Base-by-base conservation (phyloP, 2,113 vertebrate genomes). In the Gobio gobio region DNA sequence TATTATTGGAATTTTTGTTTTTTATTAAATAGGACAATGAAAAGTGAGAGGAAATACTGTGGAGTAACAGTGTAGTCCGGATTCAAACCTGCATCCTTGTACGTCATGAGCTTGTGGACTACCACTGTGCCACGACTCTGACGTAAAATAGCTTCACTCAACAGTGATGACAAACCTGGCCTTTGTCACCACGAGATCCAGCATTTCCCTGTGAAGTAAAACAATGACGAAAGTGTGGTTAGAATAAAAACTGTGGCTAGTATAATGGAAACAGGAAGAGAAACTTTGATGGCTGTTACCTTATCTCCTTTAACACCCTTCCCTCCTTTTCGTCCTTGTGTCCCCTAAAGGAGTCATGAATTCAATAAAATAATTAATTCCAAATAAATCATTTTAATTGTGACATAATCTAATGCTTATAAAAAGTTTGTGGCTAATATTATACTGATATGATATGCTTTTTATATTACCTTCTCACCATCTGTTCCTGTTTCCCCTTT, bases 401-500 rank as follows among this genome's bases (percentile, higher is more conserved):
- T 24, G 10, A 49, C 20, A 58, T 59, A n/a, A 40, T 78, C 29
- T 59, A 36, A 61, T 85, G 40, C n/a, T 40, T 73, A 26, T 9
- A 73, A 26, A 81, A n/a, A 70, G 33, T 22, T 22, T 40, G 18
- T 22, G 33, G 33, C 8, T 70, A 40, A 40, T 40, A 72, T 72
- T 70, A n/a, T 45, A 74, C 6, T 29, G 0, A 29, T 68, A 73
- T 40, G 66, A 40, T 12, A 12, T 78, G 14, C 36, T 14, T 83
- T 20, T 82, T 59, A 75, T 22, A 85, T 51, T 90, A 96, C 95
- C 92, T 88, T 90, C 9, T 88, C 89, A 3, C 95, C 94, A 10
- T 94, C 93, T 20, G 91, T 63, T 83, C 95, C 95, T 0, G 89
- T 90, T 78, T 95, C 94, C 13, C 95, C 94, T 92, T 93, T 94